Percentiles rank a stretch among this genome's conserved stretches.
These are phyloP conservation scores for Gavia stellata DNA, from an alignment of 2,113 vertebrate genomes.

Conservation along the genomic window DNA sequence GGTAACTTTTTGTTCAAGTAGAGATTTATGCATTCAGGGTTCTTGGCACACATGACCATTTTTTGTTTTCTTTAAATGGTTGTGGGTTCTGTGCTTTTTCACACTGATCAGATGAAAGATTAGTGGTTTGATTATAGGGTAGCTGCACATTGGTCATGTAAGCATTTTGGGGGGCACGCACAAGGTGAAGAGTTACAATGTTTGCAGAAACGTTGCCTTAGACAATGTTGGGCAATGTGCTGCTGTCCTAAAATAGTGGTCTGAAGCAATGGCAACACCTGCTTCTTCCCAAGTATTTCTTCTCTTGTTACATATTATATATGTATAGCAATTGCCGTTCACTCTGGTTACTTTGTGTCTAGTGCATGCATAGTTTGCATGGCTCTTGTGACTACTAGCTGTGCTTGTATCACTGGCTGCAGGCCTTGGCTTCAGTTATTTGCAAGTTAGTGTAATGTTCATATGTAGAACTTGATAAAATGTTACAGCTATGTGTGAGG, in stretches of 20 bases:
- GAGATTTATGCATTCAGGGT: neutral
- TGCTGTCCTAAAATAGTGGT: neutral
- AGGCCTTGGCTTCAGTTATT: neutral
- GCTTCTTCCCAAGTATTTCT: neutral
- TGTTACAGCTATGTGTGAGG: neutral
- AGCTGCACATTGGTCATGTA: neutral
- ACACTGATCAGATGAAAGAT: neutral
- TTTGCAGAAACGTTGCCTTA: neutral
- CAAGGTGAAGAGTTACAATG: neutral
- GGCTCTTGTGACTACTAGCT: neutral
- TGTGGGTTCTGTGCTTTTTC: neutral
- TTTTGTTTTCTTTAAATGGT: neutral
- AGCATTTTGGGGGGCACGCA: neutral
- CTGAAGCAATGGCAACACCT: neutral
- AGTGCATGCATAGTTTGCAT: neutral
- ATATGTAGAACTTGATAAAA: neutral
- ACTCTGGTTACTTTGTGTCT: neutral
- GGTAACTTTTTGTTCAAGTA: neutral
- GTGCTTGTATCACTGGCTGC: neutral
- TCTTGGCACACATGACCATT: neutral
- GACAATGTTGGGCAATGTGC: neutral
- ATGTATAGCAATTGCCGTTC: neutral
- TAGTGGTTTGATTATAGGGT: neutral
- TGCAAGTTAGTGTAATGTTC: neutral
- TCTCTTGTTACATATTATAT: neutral